These are phyloP conservation scores for Yasuhikotakia modesta DNA, from an alignment of 2,797 vertebrate genomes.

Conservation along the genomic window DNA sequence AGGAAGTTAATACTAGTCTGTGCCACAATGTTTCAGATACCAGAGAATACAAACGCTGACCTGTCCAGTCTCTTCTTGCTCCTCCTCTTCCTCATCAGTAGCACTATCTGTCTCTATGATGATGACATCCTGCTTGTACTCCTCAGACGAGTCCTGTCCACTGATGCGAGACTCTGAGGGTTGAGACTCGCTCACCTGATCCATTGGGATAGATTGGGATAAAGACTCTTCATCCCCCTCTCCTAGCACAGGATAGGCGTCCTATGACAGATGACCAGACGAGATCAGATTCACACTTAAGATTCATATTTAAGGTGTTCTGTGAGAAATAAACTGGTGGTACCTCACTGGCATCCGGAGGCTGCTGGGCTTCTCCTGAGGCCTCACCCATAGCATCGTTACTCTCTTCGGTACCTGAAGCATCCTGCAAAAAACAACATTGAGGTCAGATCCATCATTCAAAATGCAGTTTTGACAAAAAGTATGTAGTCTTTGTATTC, in stretches of 20 bases:
- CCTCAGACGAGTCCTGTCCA: conserved; percentile 75
- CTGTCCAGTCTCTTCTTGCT: conserved; percentile 70
- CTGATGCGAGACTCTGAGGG: conserved; percentile 75
- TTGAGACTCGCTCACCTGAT: conserved; percentile 72
- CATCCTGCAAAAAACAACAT: conserved; percentile 72
- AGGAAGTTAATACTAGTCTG: background rate
- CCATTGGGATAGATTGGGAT: conserved; percentile 86
- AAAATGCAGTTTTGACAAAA: background rate
- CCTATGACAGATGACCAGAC: conserved; percentile 80
- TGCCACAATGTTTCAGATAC: conserved; percentile 8
- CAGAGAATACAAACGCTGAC: conserved; percentile 23
- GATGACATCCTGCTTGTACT: conserved; percentile 84
- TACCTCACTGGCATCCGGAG: conserved; percentile 83
- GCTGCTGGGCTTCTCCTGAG: conserved; percentile 77
- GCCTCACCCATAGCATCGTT: conserved; percentile 79
- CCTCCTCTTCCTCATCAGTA: conserved; percentile 86
- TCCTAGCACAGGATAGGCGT: conserved; percentile 76
- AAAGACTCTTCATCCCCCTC: conserved; percentile 76
- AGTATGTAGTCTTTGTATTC: too few relatives aligned
- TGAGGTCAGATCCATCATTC: background rate
- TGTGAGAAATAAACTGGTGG: background rate
- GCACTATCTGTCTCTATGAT: conserved; percentile 93
- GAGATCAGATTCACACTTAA: conserved; percentile 7
- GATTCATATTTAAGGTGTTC: background rate
- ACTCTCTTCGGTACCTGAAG: conserved; percentile 79